Evolutionary conservation across 23 tunicate genomes (phyloP).

Genomic region (Styela clava): DNA sequence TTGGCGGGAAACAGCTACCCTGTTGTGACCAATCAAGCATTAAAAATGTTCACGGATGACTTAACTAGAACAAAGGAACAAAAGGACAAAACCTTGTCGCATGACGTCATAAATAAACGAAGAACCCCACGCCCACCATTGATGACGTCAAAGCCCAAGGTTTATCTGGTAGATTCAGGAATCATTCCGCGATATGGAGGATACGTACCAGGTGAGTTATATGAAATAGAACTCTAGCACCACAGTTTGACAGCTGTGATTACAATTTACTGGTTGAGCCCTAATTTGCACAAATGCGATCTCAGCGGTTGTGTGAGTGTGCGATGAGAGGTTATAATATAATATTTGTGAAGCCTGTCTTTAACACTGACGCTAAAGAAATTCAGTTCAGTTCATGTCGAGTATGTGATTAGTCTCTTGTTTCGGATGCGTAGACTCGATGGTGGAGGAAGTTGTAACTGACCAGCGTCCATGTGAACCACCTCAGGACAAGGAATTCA

Average conservation of each 20-base stretch:
- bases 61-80: conserved; percentile 12
- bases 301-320: neutral
- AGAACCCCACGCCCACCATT: conserved; percentile 9
- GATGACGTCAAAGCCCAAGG: conserved; percentile 19
- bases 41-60: conserved; percentile 59
- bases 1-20: conserved; percentile 76
- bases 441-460: too few species aligned
- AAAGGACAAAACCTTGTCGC: conserved; percentile 17
- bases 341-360: too few species aligned
- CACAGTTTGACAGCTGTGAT: too few species aligned
- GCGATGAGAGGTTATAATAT: too few species aligned
- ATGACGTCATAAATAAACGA: conserved; percentile 28
- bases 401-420: too few species aligned
- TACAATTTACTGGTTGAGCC: too few species aligned
- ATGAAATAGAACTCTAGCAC: neutral
- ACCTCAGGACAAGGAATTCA: too few species aligned
- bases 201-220: conserved; percentile 73
- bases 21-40: conserved; percentile 62
- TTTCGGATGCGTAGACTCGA: too few species aligned
- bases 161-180: conserved; percentile 61
- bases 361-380: too few species aligned
- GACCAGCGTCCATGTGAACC: too few species aligned
- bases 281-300: neutral
- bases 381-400: too few species aligned
- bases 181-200: conserved; percentile 82